phyloP scores from a whole-genome alignment of 2,888 invertebrate genomes.

The Prosapia bicincta region DNA sequence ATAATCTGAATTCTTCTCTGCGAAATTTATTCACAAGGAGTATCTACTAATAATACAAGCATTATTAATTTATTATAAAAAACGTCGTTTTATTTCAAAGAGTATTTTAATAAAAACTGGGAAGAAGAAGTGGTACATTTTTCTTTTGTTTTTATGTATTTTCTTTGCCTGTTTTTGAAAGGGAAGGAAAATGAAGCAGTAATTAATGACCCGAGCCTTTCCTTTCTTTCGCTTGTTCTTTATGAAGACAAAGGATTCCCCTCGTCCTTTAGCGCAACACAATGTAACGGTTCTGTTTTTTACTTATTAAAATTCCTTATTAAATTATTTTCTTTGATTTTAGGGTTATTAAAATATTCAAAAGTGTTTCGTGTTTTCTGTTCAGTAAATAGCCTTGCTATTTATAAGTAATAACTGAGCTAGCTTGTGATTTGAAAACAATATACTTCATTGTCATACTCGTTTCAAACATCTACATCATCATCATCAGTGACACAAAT shows the following conservation, averaged over 20 bases:
- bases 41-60: background rate
- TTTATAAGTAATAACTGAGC: too few relatives aligned
- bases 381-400: too few relatives aligned
- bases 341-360: too few relatives aligned
- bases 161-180: slow-evolving; percentile 2
- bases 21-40: background rate
- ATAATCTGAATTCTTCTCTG: background rate
- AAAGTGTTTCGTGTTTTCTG: too few relatives aligned
- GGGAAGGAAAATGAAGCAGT: slow-evolving; percentile 7
- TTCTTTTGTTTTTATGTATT: background rate
- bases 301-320: background rate
- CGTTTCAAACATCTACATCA: too few relatives aligned
- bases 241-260: slow-evolving; percentile 10
- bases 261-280: background rate
- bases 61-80: background rate
- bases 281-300: background rate
- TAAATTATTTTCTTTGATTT: background rate
- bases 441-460: too few relatives aligned
- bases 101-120: background rate
- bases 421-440: too few relatives aligned
- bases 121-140: background rate
- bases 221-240: slow-evolving; percentile 10
- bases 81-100: background rate
- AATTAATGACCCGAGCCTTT: slow-evolving; percentile 22
- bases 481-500: too few relatives aligned